Evolutionary conservation across 2,888 invertebrate genomes (phyloP).

Genomic region (Epistrophella euchroma): DNA sequence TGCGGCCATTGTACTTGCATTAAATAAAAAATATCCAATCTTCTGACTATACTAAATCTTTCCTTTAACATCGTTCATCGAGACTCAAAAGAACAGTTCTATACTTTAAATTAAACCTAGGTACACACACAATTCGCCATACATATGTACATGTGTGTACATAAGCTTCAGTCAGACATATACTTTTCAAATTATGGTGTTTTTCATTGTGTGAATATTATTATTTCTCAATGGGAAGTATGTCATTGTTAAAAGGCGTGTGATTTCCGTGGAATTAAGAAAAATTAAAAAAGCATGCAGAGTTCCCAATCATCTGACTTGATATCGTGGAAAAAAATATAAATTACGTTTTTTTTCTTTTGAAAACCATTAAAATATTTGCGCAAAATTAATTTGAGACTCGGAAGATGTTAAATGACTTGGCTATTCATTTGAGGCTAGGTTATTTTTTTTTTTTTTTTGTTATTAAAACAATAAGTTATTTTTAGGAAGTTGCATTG

Average conservation of each 20-base stretch:
- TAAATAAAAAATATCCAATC: background rate
- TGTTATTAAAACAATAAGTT: no score
- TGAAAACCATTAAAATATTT: background rate
- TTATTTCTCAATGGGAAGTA: constrained; percentile 9
- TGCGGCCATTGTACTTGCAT: constrained; percentile 52
- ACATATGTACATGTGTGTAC: no score
- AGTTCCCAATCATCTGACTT: background rate
- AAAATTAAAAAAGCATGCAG: background rate
- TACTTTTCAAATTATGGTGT: background rate
- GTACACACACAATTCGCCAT: background rate
- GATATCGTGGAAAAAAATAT: background rate
- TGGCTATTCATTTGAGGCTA: no score
- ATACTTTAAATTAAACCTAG: constrained; percentile 17
- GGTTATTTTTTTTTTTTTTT: no score
- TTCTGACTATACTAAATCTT: background rate
- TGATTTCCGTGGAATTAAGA: constrained; percentile 11
- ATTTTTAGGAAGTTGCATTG: background rate
- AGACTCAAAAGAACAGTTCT: constrained; percentile 17
- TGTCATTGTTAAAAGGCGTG: constrained; percentile 17
- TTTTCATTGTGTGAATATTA: constrained; percentile 13
- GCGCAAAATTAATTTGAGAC: no score
- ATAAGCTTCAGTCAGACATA: constrained; percentile 3
- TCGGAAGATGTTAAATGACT: background rate
- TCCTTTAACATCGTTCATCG: constrained; percentile 9
- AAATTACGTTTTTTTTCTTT: background rate